These are phyloP conservation scores for Brachypteracias leptosomus DNA, from an alignment of 2,113 vertebrate genomes.

Conservation along the genomic window DNA sequence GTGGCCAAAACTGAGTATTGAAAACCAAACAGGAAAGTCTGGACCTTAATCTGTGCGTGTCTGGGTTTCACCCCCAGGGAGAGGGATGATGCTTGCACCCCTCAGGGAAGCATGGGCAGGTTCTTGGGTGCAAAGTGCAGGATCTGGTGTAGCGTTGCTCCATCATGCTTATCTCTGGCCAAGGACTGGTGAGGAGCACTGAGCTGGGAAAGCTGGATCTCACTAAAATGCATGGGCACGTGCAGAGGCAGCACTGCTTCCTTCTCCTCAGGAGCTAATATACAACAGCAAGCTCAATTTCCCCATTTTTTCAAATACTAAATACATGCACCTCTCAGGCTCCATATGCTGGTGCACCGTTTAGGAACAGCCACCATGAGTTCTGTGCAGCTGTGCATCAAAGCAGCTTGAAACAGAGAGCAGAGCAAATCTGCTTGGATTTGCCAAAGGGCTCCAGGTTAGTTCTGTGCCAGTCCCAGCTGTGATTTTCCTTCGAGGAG, in stretches of 20 bases:
- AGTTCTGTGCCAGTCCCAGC: neutral
- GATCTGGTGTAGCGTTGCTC: neutral
- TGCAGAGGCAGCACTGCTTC: neutral
- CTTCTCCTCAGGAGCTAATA: neutral
- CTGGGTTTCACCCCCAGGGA: neutral
- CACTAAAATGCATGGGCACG: rapidly evolving
- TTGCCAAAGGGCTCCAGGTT: neutral
- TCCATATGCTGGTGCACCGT: rapidly evolving
- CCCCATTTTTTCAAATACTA: neutral
- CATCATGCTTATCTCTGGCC: neutral
- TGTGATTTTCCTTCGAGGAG: neutral
- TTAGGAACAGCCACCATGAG: neutral
- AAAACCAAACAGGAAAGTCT: neutral
- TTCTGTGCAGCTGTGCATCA: neutral
- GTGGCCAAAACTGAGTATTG: neutral
- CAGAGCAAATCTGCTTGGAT: neutral
- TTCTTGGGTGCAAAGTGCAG: neutral
- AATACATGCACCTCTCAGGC: neutral
- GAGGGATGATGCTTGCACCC: neutral
- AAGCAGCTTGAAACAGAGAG: neutral
- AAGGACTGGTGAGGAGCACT: neutral
- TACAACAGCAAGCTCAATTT: neutral
- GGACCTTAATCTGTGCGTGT: neutral
- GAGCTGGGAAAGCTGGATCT: neutral
- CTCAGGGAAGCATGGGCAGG: neutral